A percentile compares a stretch with the other conserved stretches of the same genome.
Evolutionary conservation across 2,113 vertebrate genomes (phyloP).

Genomic region (Syrmaticus mikado): DNA sequence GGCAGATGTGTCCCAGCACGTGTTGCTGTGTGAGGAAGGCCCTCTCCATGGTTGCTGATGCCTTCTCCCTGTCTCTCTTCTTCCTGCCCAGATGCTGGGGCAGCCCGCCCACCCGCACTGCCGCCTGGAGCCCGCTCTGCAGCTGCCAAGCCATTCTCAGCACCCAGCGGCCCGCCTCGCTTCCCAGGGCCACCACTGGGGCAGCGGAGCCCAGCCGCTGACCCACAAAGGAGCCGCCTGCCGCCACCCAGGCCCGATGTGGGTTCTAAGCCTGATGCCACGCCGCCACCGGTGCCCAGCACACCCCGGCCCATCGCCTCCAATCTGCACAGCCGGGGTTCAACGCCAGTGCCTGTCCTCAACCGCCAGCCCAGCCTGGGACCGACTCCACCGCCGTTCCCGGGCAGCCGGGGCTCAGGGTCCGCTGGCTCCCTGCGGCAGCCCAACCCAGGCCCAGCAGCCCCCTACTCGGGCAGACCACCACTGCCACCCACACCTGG

Average conservation of each 20-base stretch:
- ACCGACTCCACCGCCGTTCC: conserved; percentile 73
- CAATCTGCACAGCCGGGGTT: conserved; percentile 76
- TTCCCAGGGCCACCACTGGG: conserved; percentile 75
- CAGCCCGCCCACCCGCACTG: conserved; percentile 81
- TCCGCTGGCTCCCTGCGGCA: conserved; percentile 69
- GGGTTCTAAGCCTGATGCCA: conserved; percentile 79
- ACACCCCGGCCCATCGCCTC: conserved; percentile 84
- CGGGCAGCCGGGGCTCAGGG: conserved; percentile 70
- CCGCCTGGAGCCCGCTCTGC: conserved; percentile 86
- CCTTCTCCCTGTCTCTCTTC: not conserved
- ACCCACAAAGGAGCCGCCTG: conserved; percentile 81
- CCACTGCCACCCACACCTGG: conserved; percentile 76
- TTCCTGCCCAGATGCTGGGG: conserved; percentile 79
- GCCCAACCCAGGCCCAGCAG: conserved; percentile 11
- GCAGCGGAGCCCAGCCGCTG: conserved; percentile 72
- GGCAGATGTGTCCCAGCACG: not conserved
- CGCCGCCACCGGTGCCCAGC: conserved; percentile 85
- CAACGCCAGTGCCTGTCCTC: conserved; percentile 73
- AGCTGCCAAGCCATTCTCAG: conserved; percentile 80
- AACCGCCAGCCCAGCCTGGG: conserved; percentile 75
- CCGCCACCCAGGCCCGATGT: conserved; percentile 74
- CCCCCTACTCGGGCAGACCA: conserved; percentile 72
- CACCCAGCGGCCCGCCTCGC: conserved; percentile 73
- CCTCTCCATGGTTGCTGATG: not conserved
- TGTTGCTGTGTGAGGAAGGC: not conserved